Base-by-base conservation (phyloP, 2,888 invertebrate genomes). In the Rapana venosa region DNA sequence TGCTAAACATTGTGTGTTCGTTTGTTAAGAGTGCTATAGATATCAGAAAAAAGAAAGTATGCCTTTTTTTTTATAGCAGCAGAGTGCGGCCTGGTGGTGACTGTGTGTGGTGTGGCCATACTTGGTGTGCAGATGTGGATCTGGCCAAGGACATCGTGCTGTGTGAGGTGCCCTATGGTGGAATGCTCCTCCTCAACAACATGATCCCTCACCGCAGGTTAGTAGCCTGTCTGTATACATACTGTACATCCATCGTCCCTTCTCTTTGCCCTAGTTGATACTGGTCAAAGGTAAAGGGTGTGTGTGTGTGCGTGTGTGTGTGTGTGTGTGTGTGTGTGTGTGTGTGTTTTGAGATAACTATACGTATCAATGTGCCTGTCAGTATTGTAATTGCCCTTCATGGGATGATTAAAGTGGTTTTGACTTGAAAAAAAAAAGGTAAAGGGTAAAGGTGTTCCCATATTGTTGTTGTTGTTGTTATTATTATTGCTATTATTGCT, bases 161-260 rank as follows among this genome's bases (percentile, higher is more conserved):
- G 0, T 94, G 94, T 87, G 92, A 93, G 22, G 93, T 95, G 6
- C 94, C 94, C 13, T 95, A 95, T 90, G 95, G 96, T 0, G 95
- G 95, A 11, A 93, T 95, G 93, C 88, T 96, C 15, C 92, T 96
- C 4, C 90, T 96, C 13, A 95, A 94, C 91, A 95, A 96, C 89
- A 91, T 95, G 91, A 92, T 95, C 17, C 96, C 96, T 32, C 96
- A 96, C 88, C 91, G 95, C 90, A 95, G 95, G 95, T 95, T 92
- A 32, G 84, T 32, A 61, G 8, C 74, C 30, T 47, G 66, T 26
- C 36, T 22, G 22, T 22, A 5, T 17, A 5, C 70, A 4, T 8
- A 22, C 74, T 74, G 74, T 70, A 70, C 26, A 30, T 74, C 74
- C 26, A n/a, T 74, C n/a, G 17, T 26, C 26, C 70, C 5, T 17